A percentile compares a stretch with the other conserved stretches of the same genome.
Evolutionary conservation across 1,140 invertebrate species (phyloP).

Genomic region (Ridgeia piscesae): DNA sequence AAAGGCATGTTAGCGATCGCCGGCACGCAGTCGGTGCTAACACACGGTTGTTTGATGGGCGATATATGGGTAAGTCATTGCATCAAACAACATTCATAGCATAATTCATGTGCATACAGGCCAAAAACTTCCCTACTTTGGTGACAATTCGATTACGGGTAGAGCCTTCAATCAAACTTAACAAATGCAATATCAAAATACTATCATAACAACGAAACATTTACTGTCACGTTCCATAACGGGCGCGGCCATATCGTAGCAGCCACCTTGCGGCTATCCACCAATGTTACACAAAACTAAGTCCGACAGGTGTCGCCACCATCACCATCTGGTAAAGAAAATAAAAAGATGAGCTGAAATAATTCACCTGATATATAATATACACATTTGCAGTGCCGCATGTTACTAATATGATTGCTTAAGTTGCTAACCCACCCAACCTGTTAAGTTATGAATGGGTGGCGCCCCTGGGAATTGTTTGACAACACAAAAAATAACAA

Average conservation of each 20-base stretch:
- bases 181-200: background rate
- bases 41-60: background rate
- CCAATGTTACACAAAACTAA: background rate
- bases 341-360: no score
- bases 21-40: background rate
- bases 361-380: no score
- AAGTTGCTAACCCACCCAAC: no score
- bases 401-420: no score
- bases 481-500: no score
- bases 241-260: background rate
- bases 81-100: background rate
- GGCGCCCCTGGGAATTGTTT: no score
- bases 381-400: no score
- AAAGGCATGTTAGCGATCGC: constrained; percentile 3
- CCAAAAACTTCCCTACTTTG: background rate
- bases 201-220: background rate
- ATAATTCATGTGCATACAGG: background rate
- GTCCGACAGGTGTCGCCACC: background rate
- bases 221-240: background rate
- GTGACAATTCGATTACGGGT: background rate
- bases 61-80: background rate
- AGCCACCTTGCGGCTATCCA: background rate
- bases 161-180: background rate
- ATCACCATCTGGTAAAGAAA: no score
- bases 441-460: no score